These are phyloP conservation scores for Cydia fagiglandana DNA, from an alignment of 1,140 invertebrate species.

Conservation along the genomic window DNA sequence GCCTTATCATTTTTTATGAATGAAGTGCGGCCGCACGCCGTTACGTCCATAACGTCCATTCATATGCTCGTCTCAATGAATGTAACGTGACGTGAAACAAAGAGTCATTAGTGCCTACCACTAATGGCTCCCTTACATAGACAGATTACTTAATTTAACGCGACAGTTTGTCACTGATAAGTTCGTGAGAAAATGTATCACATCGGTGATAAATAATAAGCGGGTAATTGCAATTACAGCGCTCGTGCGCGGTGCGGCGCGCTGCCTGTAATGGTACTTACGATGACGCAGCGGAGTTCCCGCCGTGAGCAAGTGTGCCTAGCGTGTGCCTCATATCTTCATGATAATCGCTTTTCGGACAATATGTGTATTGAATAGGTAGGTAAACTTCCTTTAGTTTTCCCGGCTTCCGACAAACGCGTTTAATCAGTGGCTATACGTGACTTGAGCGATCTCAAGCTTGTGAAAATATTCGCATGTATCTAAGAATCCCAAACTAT, in stretches of 20 bases:
- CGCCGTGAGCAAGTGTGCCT: slow-evolving; percentile 1
- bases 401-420: neutral
- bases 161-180: too few species aligned
- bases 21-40: neutral
- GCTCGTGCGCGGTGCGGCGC: neutral
- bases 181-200: too few species aligned
- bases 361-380: neutral
- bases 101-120: neutral
- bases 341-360: slow-evolving; percentile 2
- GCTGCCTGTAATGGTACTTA: neutral
- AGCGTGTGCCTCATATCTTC: neutral
- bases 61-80: neutral
- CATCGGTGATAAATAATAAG: neutral
- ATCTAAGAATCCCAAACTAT: too few species aligned
- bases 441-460: neutral
- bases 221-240: neutral
- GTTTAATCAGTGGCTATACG: neutral
- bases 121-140: neutral
- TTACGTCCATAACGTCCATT: neutral
- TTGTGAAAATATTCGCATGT: neutral
- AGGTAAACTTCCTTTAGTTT: slow-evolving; percentile 1
- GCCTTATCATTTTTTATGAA: too few species aligned
- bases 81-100: neutral
- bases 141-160: neutral
- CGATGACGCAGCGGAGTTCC: slow-evolving; percentile 7